These are phyloP conservation scores for Gorsachius magnificus DNA, from an alignment of 2,797 vertebrate species.

Conservation along the genomic window DNA sequence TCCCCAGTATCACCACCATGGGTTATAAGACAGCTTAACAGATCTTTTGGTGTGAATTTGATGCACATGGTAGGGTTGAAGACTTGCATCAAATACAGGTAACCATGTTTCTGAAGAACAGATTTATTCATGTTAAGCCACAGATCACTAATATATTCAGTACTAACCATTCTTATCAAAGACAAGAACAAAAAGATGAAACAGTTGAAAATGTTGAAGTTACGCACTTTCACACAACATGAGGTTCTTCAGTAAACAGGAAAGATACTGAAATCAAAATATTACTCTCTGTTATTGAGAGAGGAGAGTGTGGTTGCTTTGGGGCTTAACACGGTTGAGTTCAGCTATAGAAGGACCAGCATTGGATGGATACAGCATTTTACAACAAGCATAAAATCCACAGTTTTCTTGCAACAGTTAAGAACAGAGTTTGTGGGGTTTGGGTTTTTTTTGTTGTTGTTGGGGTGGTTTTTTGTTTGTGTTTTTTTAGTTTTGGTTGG, in stretches of 20 bases:
- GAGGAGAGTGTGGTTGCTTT: background rate
- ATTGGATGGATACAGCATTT: background rate
- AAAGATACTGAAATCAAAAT: background rate
- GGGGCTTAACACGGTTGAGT: background rate
- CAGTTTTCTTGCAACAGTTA: background rate
- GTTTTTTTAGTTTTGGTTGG: background rate
- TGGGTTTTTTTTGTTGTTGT: too few species aligned
- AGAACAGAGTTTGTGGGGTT: background rate
- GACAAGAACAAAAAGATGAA: background rate
- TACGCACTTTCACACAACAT: background rate
- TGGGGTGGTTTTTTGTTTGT: background rate
- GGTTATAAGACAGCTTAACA: background rate
- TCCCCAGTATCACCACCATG: background rate
- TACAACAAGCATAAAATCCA: background rate
- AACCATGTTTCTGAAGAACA: background rate
- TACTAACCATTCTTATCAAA: background rate
- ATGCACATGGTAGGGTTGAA: background rate
- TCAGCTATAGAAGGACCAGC: background rate
- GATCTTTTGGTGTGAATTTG: background rate
- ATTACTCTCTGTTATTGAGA: background rate
- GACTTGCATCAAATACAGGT: background rate
- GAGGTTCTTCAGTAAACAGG: background rate
- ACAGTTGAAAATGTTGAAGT: background rate
- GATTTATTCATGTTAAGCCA: background rate
- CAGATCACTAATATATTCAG: background rate